Base-by-base conservation (phyloP, 2,888 invertebrate species). In the Beris chalybata region DNA sequence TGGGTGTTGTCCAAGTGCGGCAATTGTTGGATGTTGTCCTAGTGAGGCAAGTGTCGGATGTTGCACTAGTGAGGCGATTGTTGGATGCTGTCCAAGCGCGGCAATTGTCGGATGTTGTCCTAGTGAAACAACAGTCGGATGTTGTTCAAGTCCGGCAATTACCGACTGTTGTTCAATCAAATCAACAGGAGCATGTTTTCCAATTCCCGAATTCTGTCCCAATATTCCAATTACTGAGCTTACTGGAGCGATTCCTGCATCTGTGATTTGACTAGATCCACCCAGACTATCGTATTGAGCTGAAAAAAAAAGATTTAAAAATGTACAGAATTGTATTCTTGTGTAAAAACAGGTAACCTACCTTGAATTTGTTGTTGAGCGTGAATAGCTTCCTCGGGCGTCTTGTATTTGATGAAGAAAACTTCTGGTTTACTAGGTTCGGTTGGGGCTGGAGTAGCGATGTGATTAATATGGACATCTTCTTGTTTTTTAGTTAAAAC, bases 361-460 rank as follows among this genome's bases (percentile, higher is more conserved):
- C 79, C 77, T 73, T 79, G 78, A 70, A 79, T 79, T 70, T 76
- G 74, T 64, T 74, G 74, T 70, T 79, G 79, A 48, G 79, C 79
- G 70, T 77, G 77, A 12, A 71, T 70, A 3, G 79, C 79, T 72
- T 79, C 79, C 32, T 76, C 76, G 1, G 78, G 76, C 45, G 78
- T 79, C 69, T 77, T 79, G 73, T 79, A 79, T 65, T 79, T 79
- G 66, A 79, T 76, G 70, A 79, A 79, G 78, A 77, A 78, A 32
- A 79, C 76, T 67, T 79, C 79, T 5, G 79, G 79, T 71, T 79
- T 79, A 72, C 75, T 75, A 70, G 79, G 78, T 70, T 76, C 73
- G 0, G 76, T 76, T 57, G 79, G 79, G 29, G 77, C 76, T 38
- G 78, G 78, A 13, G 77, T 76, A 48, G 76, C 77, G 67, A 79